Conservation (phyloP, 2,797 vertebrate genomes). For the Poeciliopsis gracilis region DNA sequence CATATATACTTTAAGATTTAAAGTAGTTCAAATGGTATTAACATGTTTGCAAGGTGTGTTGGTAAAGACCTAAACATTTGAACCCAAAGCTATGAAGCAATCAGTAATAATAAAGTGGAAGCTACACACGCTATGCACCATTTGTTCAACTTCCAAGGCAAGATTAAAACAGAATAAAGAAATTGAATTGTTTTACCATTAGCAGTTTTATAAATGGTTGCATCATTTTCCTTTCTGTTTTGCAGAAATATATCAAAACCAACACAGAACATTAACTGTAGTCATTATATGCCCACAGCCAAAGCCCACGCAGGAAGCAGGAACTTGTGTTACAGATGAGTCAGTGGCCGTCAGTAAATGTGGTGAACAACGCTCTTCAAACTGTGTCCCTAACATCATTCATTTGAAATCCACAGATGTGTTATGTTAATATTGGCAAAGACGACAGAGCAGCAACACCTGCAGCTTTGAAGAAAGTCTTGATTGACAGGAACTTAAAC, state of each 20-base stretch:
- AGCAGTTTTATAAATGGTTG: background rate
- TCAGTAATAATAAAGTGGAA: background rate
- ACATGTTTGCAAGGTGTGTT: background rate
- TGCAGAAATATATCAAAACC: slow-evolving; percentile 12
- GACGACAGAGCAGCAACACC: slow-evolving; percentile 7
- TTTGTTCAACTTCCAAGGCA: background rate
- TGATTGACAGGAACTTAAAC: slow-evolving; percentile 12
- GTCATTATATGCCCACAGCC: slow-evolving; percentile 20
- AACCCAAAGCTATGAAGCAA: background rate
- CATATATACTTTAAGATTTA: background rate
- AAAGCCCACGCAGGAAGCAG: slow-evolving; percentile 20
- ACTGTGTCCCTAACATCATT: slow-evolving; percentile 17
- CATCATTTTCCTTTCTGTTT: background rate
- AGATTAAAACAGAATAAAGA: slow-evolving; percentile 4
- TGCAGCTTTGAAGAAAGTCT: slow-evolving; percentile 7
- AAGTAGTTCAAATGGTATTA: too few relatives aligned
- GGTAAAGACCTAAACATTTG: background rate
- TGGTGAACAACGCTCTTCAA: slow-evolving; percentile 14
- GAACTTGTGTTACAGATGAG: slow-evolving; percentile 24
- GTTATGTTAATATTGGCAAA: slow-evolving; percentile 3
- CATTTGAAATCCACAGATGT: slow-evolving; percentile 9
- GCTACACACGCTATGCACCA: background rate
- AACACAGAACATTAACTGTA: slow-evolving; percentile 10
- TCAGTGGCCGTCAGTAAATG: slow-evolving; percentile 21
- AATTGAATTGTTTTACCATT: background rate